Conservation (phyloP, 2,888 invertebrate genomes). For the Hydropsyche betteni region DNA sequence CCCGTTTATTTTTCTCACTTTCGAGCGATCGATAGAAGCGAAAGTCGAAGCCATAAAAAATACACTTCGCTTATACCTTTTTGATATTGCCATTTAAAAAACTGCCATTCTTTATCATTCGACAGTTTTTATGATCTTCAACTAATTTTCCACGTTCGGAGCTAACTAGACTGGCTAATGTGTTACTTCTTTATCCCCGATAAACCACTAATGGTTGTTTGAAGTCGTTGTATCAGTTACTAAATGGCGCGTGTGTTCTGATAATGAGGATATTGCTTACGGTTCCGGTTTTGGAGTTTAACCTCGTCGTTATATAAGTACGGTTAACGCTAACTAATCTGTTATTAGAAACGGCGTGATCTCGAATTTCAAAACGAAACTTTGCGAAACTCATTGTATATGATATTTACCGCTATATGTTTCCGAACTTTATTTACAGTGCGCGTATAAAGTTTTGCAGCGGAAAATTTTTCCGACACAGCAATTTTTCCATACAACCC, state of each 20-base stretch:
- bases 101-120: not conserved
- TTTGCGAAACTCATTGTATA: too few relatives aligned
- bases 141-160: too few relatives aligned
- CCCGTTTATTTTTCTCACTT: not conserved
- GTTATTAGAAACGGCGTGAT: constrained; percentile 22
- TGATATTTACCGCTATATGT: too few relatives aligned
- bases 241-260: constrained; percentile 31
- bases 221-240: constrained; percentile 14
- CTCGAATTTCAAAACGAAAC: constrained; percentile 5
- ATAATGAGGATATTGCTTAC: constrained; percentile 25
- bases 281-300: constrained; percentile 14
- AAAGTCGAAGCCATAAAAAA: constrained; percentile 12
- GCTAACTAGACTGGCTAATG: too few relatives aligned
- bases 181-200: constrained; percentile 5
- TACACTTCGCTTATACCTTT: not conserved
- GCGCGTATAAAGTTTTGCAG: too few relatives aligned
- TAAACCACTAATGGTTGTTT: constrained; percentile 25
- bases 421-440: too few relatives aligned
- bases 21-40: constrained; percentile 1
- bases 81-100: too few relatives aligned
- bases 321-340: constrained; percentile 13
- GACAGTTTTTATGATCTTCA: not conserved
- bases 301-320: not conserved
- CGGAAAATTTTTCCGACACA: too few relatives aligned
- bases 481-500: too few relatives aligned